phyloP scores from a whole-genome alignment of 2,888 invertebrate genomes.

The Cordilura impudica region DNA sequence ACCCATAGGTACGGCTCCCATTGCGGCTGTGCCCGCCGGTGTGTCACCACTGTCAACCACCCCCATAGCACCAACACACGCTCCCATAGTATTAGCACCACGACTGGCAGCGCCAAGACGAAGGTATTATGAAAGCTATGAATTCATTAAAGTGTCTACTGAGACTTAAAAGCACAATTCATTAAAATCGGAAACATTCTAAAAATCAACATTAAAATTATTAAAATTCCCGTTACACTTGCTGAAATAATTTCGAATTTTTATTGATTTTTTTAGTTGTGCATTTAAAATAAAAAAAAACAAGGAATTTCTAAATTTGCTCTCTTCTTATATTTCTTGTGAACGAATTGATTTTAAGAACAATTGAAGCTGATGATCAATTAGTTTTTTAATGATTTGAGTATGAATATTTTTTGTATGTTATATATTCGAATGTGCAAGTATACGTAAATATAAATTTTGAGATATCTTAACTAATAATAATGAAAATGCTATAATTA shows the following conservation, averaged over 20 bases:
- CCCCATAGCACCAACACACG: conserved; percentile 78
- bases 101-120: conserved; percentile 85
- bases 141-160: conserved; percentile 47
- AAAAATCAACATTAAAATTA: neutral
- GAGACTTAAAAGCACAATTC: conserved; percentile 75
- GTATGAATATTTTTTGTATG: neutral
- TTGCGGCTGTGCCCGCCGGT: conserved; percentile 80
- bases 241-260: neutral
- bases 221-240: neutral
- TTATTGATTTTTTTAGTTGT: neutral
- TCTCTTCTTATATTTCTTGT: neutral
- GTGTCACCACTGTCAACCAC: conserved; percentile 75
- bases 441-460: neutral
- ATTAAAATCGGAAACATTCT: conserved; percentile 60
- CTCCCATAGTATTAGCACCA: conserved; percentile 83
- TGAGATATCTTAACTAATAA: neutral
- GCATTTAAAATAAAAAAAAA: neutral
- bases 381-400: neutral
- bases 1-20: conserved; percentile 78
- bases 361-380: neutral
- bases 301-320: neutral
- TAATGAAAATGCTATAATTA: neutral
- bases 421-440: neutral
- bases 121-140: conserved; percentile 80
- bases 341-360: neutral